Base-by-base conservation (phyloP, 2,113 vertebrate species). In the Cynoglossus semilaevis region DNA sequence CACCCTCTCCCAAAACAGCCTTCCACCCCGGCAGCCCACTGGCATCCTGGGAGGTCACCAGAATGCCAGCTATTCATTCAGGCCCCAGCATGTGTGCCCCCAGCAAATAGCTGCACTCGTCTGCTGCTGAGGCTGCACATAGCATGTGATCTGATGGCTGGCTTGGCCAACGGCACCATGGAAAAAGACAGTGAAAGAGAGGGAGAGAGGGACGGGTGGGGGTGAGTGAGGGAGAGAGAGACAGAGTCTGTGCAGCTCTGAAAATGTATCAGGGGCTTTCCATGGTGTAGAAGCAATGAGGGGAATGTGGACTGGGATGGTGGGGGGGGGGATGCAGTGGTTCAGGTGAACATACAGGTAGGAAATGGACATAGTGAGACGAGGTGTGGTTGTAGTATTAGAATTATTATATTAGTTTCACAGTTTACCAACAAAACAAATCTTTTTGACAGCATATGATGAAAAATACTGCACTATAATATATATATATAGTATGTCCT, bases 101-200 rank as follows among this genome's bases (percentile, higher is more conserved):
- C 79, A 82, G 85, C 80, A 85, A 87, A 87, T 86, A 86, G 63
- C 80, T 84, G 44, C 16, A 61, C 74, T 79, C 48, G 72, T 82
- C 74, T 83, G 82, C 72, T 85, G 80, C 88, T 89, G 90, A 89
- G 81, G 81, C 79, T 85, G 88, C 88, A 89, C 85, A 90, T 89
- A 87, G 74, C 78, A 85, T 87, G 76, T 86, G 78, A 88, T 87
- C 79, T 82, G 67, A 79, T 87, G 79, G 77, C 76, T 75, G 76
- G 79, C 70, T 84, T 85, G 78, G 84, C 83, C 63, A 47, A 67
- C 65, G 42, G 77, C 70, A 60, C 53, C n/a, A 40, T 77, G 73
- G 72, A 85, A 72, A 77, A 68, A 77, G 54, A 64, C 68, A 43
- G 53, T 59, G 29, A 68, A 57, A 45, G 68, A 51, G 75, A 45